Evolutionary conservation across 1,140 invertebrate genomes (phyloP), one percentile per base, ranked within the genome.

Genomic region (Wiebesia pumilae): DNA sequence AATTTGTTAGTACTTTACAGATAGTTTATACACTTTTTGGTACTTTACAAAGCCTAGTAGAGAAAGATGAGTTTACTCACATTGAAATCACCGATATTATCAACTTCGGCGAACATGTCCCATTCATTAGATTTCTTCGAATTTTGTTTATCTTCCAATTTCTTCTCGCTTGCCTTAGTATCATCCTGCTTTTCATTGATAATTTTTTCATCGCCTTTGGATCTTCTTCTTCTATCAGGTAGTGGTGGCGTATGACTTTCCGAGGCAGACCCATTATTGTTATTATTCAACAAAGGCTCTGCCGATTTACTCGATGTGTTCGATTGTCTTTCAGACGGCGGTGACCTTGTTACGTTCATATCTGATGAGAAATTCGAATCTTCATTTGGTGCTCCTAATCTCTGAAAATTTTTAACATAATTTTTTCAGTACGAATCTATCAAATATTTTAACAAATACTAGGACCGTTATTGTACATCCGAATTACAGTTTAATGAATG

Each of bases 41-140:
- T n/a, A n/a, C n/a, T n/a, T 47, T 47, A 47, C 43, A 47, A 7
- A 47, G 12, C 4, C 43, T 47, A 47, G n/a, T n/a, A n/a, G n/a
- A 47, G 43, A 51, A 58, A 86, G 73, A 86, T 95, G 65, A 54
- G n/a, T 80, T 86, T 65, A 95, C 96, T 96, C 95, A 98, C 98
- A 95, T 96, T 96, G 90, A 97, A 96, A 93, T 97, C 96, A 65
- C 96, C 96, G 88, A 98, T 97, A 91, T 96, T 97, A 91, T 99
- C 98, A 83, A 96, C 96, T 92, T 98, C 97, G 7, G 97, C 97
- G 94, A 98, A 98, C 96, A 98, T 98, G 91, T 97, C 97, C 96
- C 97, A 96, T 90, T 96, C 95, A 78, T 95, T 94, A 67, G 94
- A 92, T 89, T 95, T 95, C 88, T 94, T 93, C 9, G 89, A 88